A percentile compares a stretch with the other conserved stretches of the same genome.
Evolutionary conservation across 1,140 invertebrate species (phyloP).

Genomic region (Catajapyx aquilonaris): DNA sequence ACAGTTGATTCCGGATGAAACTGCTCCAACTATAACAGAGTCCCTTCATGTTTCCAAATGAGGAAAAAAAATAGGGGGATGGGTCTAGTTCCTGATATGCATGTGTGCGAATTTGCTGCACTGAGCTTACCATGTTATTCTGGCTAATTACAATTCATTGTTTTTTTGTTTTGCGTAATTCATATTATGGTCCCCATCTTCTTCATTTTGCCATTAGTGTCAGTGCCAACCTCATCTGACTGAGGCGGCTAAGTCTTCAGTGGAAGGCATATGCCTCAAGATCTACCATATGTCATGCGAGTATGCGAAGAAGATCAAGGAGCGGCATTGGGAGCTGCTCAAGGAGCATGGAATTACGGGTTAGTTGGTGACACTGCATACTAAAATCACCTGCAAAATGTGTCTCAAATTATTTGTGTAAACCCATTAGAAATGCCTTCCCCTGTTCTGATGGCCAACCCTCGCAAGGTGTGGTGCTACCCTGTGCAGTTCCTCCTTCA

Average conservation of each 20-base stretch:
- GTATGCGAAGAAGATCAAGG: slow-evolving; percentile 72
- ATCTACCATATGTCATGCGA: slow-evolving; percentile 82
- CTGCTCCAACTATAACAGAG: too few species aligned
- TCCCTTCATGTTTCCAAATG: too few species aligned
- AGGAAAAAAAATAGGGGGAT: too few species aligned
- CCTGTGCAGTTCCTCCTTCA: slow-evolving; percentile 75
- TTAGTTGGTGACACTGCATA: slow-evolving; percentile 12
- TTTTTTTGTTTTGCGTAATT: not conserved
- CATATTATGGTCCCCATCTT: too few species aligned
- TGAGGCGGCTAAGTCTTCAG: slow-evolving; percentile 79
- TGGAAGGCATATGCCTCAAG: slow-evolving; percentile 88
- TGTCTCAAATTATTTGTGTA: too few species aligned
- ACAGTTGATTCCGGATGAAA: too few species aligned
- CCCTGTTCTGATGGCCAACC: slow-evolving; percentile 37
- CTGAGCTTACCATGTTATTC: too few species aligned
- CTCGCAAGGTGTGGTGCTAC: slow-evolving; percentile 85
- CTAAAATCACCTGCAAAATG: not conserved
- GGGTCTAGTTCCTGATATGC: too few species aligned
- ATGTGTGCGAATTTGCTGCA: not conserved
- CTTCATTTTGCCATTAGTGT: slow-evolving; percentile 35
- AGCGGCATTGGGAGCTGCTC: slow-evolving; percentile 62
- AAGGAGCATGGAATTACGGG: slow-evolving; percentile 59
- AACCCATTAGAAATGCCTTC: too few species aligned
- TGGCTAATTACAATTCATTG: slow-evolving; percentile 2
- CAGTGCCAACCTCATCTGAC: slow-evolving; percentile 89